Evolutionary conservation across 1,140 invertebrate genomes (phyloP).

Genomic region (Drosophila carrolli): DNA sequence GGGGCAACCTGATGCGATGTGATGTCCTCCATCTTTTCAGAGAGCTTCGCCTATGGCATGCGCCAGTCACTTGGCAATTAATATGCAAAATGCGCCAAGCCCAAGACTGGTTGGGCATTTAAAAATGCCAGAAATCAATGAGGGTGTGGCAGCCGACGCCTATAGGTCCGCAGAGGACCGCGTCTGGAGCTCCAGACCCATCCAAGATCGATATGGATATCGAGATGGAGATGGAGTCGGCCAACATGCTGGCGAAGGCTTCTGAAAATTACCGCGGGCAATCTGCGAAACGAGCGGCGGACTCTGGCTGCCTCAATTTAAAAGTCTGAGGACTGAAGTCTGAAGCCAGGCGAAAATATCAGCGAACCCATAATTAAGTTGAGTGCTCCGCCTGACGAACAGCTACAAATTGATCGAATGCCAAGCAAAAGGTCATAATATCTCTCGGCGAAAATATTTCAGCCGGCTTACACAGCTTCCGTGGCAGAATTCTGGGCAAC

Average conservation of each 20-base stretch:
- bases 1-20: slow-evolving; percentile 2
- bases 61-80: slow-evolving; percentile 72
- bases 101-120: slow-evolving; percentile 29
- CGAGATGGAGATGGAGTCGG: slow-evolving; percentile 43
- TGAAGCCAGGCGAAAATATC: slow-evolving; percentile 47
- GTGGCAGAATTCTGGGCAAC: slow-evolving; percentile 38
- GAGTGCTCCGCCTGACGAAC: slow-evolving; percentile 68
- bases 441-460: slow-evolving; percentile 52
- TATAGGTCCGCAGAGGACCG: slow-evolving; percentile 44
- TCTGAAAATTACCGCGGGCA: slow-evolving; percentile 80
- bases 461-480: slow-evolving; percentile 68
- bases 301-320: slow-evolving; percentile 52
- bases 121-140: slow-evolving; percentile 76
- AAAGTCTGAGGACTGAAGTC: slow-evolving; percentile 24
- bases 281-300: slow-evolving; percentile 62
- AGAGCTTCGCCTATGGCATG: slow-evolving; percentile 73
- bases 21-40: slow-evolving; percentile 71
- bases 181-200: slow-evolving; percentile 1
- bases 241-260: slow-evolving; percentile 72
- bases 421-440: slow-evolving; percentile 70
- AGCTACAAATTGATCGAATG: slow-evolving; percentile 80
- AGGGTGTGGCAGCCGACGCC: slow-evolving; percentile 75
- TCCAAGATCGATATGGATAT: slow-evolving; percentile 8
- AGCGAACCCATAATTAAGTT: slow-evolving; percentile 77
- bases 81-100: slow-evolving; percentile 77